These are phyloP conservation scores for Opisthocomus hoazin DNA, from an alignment of 2,113 vertebrate genomes.

Conservation along the genomic window DNA sequence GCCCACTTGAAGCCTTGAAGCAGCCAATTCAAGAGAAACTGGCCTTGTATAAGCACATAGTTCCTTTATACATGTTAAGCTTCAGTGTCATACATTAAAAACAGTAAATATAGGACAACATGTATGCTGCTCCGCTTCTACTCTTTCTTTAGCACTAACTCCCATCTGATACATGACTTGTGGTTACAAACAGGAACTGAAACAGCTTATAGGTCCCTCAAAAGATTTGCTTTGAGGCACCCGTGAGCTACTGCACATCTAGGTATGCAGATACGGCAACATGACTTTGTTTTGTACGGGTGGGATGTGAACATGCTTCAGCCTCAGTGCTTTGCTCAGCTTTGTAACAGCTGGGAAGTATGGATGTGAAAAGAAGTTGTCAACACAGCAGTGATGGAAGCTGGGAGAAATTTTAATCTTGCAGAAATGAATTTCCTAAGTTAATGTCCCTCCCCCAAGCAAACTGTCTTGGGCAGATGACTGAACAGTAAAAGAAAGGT, in stretches of 20 bases:
- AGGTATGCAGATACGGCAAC: not conserved
- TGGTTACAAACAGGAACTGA: not conserved
- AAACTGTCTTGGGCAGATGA: not conserved
- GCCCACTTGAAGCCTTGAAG: not conserved
- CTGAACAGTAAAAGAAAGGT: not conserved
- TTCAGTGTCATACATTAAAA: not conserved
- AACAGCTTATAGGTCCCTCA: not conserved
- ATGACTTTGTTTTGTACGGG: not conserved
- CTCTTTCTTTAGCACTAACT: not conserved
- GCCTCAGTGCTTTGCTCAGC: not conserved
- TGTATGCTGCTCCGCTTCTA: not conserved
- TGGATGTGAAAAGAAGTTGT: no score
- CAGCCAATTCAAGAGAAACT: slow-evolving; percentile 26
- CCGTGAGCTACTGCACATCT: not conserved
- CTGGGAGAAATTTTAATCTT: not conserved
- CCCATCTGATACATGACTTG: not conserved
- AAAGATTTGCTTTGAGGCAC: not conserved
- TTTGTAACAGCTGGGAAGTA: not conserved
- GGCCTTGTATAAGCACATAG: not conserved
- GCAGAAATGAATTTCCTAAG: not conserved
- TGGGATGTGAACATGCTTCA: not conserved
- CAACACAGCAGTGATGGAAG: not conserved
- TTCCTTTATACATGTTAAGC: not conserved
- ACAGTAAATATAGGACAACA: not conserved
- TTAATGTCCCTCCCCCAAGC: not conserved